Percentiles rank a stretch among this genome's conserved stretches.
phyloP scores from a whole-genome alignment of 2,888 invertebrate genomes.

The Oegoconia quadripuncta region DNA sequence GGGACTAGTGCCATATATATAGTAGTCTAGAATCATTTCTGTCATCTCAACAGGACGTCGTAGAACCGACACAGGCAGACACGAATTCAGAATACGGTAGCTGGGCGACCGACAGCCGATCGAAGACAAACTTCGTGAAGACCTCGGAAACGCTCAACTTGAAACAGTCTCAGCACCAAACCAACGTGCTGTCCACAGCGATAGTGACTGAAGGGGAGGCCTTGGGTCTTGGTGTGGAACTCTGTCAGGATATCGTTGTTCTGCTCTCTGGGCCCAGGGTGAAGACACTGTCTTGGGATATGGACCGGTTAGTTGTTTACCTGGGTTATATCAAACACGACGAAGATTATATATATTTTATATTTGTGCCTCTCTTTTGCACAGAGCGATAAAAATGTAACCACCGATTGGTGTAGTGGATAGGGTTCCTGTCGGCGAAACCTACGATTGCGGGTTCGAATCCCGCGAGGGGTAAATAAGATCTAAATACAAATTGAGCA shows the following conservation, averaged over 20 bases:
- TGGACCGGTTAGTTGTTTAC: constrained; percentile 55
- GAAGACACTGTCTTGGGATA: constrained; percentile 85
- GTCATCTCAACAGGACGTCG: constrained; percentile 8
- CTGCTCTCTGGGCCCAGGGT: constrained; percentile 85
- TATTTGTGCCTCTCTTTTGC: too few relatives aligned
- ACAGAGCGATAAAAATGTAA: too few relatives aligned
- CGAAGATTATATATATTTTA: too few relatives aligned
- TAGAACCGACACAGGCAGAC: constrained; percentile 36
- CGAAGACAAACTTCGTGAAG: constrained; percentile 71
- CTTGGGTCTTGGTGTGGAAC: constrained; percentile 81
- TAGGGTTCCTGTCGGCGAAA: too few relatives aligned
- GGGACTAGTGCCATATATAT: too few relatives aligned
- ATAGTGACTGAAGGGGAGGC: constrained; percentile 80
- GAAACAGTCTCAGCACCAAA: constrained; percentile 58
- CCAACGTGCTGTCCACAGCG: constrained; percentile 78
- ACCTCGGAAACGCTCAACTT: constrained; percentile 64
- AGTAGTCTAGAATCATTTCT: too few relatives aligned
- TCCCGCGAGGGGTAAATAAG: too few relatives aligned
- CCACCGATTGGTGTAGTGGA: too few relatives aligned
- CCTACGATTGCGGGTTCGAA: too few relatives aligned
- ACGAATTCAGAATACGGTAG: constrained; percentile 55
- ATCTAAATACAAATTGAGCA: too few relatives aligned
- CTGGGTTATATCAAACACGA: background rate
- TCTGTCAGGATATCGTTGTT: constrained; percentile 85
- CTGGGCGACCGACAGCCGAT: constrained; percentile 69